Conservation (phyloP, 1,140 invertebrate species). For the Drosophila parabipectinata region DNA sequence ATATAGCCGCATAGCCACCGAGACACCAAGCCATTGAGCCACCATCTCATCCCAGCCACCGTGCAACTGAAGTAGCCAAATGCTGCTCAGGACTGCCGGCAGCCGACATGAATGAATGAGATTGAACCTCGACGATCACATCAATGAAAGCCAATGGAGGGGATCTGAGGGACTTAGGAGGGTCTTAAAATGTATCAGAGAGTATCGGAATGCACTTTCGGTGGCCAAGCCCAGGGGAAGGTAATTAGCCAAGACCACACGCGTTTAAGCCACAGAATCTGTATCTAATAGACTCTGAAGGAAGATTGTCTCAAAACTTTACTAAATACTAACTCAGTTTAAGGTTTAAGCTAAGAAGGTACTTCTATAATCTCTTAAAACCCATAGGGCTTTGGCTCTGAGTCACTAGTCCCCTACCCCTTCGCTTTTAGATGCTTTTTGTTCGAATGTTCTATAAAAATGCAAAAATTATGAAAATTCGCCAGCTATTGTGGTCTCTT, state of each 20-base stretch:
- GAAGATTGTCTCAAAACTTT: background rate
- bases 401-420: no score
- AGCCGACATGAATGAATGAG: conserved; percentile 61
- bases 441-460: conserved; percentile 66
- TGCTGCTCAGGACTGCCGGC: conserved; percentile 41
- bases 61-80: conserved; percentile 72
- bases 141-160: conserved; percentile 75
- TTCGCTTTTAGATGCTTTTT: conserved; percentile 11
- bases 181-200: background rate
- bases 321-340: background rate
- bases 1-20: conserved; percentile 19
- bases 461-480: conserved; percentile 78
- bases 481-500: conserved; percentile 26
- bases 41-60: background rate
- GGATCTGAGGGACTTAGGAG: background rate
- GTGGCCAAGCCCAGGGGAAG: conserved; percentile 48
- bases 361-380: no score
- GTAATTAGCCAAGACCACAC: conserved; percentile 73
- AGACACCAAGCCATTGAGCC: background rate
- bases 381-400: no score
- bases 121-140: conserved; percentile 47
- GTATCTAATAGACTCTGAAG: background rate
- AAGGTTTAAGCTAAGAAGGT: no score
- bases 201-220: conserved; percentile 58
- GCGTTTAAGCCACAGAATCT: conserved; percentile 5